Base-by-base conservation (phyloP, 2,797 vertebrate genomes). In the Glyptemys insculpta region DNA sequence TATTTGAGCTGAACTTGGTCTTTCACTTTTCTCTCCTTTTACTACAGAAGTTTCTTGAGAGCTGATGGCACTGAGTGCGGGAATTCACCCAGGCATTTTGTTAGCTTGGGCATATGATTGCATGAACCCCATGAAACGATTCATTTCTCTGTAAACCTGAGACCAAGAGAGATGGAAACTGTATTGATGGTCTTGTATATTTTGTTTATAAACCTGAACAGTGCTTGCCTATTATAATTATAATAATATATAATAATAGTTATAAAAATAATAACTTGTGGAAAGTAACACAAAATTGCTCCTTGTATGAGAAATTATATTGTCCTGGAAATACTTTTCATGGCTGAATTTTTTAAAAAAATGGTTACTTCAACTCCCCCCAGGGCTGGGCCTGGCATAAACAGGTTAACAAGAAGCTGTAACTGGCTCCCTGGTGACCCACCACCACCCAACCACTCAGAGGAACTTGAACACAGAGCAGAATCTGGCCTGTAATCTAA, bases 351-450 rank as follows among this genome's bases (percentile, higher is more conserved):
- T 53, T 53, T 6, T 6, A 23, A 15, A 59, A 59, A 89, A 1
- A 23, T 12, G 19, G 65, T 68, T 68, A 47, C 25, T n/a, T 81
- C 14, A 49, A 16, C 8, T 84, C 2, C 12, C 52, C 8, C 4
- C 29, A 82, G 23, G 52, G 86, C 41, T n/a, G 37, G 8, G 2
- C 29, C 4, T 88, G 21, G 5, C 65, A 87, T 89, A 81, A 79
- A 50, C 3, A 57, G 14, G 8, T 11, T 18, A 23, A 72, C 3
- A 68, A 49, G 68, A 56, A 21, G 2, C 1, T 59, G 0, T 27
- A 50, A 14, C 44, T 74, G 37, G 23, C 49, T 68, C n/a, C 65
- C 65, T 68, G 8, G 23, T 3, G n/a, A 31, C 4, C 18, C 19
- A 8, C 5, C 37, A 31, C 2, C 15, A 8, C 15, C 29, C 74